These are phyloP conservation scores for Patella ulyssiponensis DNA, from an alignment of 2,888 invertebrate genomes.

Conservation along the genomic window DNA sequence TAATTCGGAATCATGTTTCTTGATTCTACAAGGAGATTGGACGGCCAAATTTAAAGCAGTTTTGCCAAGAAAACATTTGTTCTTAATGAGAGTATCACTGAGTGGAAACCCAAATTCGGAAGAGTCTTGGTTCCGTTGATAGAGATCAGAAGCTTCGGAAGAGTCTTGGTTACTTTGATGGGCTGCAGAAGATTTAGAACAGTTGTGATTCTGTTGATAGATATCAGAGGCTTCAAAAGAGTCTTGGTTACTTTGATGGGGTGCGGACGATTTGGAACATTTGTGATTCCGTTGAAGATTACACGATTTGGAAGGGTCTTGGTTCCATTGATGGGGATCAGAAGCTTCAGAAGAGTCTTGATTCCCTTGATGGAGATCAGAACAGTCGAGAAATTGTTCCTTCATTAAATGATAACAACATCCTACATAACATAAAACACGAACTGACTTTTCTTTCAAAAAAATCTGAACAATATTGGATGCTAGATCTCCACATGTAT, in stretches of 20 bases:
- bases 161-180: too few relatives aligned
- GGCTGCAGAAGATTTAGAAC: too few relatives aligned
- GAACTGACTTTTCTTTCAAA: slow-evolving; percentile 73
- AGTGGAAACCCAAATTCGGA: slow-evolving; percentile 57
- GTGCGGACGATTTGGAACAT: too few relatives aligned
- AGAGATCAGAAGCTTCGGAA: too few relatives aligned
- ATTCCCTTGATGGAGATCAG: background rate
- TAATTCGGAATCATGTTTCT: slow-evolving; percentile 60
- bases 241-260: too few relatives aligned
- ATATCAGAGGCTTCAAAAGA: too few relatives aligned
- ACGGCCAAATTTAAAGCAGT: slow-evolving; percentile 89
- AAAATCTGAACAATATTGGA: slow-evolving; percentile 83
- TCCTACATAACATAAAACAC: slow-evolving; percentile 84
- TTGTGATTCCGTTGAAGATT: too few relatives aligned
- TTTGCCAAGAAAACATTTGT: slow-evolving; percentile 76
- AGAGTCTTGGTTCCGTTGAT: background rate
- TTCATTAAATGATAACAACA: slow-evolving; percentile 89
- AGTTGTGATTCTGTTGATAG: too few relatives aligned
- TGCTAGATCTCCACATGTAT: slow-evolving; percentile 90
- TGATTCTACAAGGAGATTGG: slow-evolving; percentile 84
- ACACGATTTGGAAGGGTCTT: too few relatives aligned
- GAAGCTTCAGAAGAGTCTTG: too few relatives aligned
- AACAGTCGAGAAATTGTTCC: slow-evolving; percentile 50
- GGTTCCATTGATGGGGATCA: too few relatives aligned
- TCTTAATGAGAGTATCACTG: slow-evolving; percentile 47